phyloP scores from a whole-genome alignment of 2,797 vertebrate species.

The Sorex maritimensis region DNA sequence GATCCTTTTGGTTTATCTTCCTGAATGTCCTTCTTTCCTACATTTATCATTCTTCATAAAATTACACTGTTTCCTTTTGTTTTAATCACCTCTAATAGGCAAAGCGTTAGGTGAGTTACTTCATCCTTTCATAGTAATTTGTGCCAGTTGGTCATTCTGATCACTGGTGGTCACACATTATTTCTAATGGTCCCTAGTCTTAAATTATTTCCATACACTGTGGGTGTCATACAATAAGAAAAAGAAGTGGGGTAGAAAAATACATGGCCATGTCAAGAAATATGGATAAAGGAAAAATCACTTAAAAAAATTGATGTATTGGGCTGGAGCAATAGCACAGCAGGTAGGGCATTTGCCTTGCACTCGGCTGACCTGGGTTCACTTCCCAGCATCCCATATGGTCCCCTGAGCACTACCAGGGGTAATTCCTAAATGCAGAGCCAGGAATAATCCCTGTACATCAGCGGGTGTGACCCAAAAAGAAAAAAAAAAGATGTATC shows the following conservation, averaged over 20 bases:
- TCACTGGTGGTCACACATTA: background rate
- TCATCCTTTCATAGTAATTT: background rate
- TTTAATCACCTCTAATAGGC: conserved; percentile 15
- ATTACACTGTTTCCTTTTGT: background rate
- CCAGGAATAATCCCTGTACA: too few relatives aligned
- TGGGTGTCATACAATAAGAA: background rate
- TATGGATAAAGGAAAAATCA: conserved; percentile 36
- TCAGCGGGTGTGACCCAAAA: too few relatives aligned
- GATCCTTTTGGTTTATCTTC: background rate
- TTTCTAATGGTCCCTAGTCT: background rate
- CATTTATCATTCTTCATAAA: background rate
- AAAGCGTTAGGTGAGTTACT: conserved; percentile 4
- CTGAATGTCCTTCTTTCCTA: conserved; percentile 41
- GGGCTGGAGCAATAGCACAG: too few relatives aligned
- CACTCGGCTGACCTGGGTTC: too few relatives aligned
- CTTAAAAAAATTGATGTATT: background rate
- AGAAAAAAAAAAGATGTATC: background rate
- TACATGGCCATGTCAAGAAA: background rate
- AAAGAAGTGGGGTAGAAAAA: conserved; percentile 17
- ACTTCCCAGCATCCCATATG: too few relatives aligned
- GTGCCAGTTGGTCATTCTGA: background rate
- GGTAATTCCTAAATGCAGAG: too few relatives aligned
- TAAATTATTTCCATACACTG: background rate
- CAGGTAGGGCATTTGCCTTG: too few relatives aligned
- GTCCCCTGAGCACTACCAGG: too few relatives aligned